These are phyloP conservation scores for Macropis europaea DNA, from an alignment of 2,888 invertebrate genomes.

Conservation along the genomic window DNA sequence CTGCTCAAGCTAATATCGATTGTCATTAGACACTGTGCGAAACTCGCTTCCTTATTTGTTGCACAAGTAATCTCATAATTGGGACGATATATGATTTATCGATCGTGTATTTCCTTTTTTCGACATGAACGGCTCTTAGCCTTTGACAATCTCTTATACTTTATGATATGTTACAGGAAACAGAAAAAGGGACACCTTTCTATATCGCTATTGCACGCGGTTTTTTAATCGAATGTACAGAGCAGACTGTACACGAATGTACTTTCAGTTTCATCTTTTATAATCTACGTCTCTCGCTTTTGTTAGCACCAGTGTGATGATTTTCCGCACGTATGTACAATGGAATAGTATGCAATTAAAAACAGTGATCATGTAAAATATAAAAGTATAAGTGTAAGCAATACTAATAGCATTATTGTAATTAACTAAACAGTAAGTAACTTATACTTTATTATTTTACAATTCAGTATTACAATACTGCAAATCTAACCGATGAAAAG, in stretches of 20 bases:
- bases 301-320: no score
- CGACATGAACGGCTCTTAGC: not conserved
- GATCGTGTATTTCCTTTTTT: not conserved
- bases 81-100: constrained; percentile 13
- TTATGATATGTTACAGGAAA: constrained; percentile 72
- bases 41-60: constrained; percentile 46
- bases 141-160: constrained; percentile 52
- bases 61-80: constrained; percentile 4
- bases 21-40: constrained; percentile 59
- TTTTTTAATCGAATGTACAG: constrained; percentile 17
- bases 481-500: no score
- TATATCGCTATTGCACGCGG: constrained; percentile 31
- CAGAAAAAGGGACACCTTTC: constrained; percentile 49
- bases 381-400: not conserved
- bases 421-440: no score
- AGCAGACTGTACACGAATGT: constrained; percentile 24
- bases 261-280: not conserved
- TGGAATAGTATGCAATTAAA: no score
- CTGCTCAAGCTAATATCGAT: constrained; percentile 61
- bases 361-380: no score
- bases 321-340: no score
- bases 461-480: no score
- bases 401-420: not conserved
- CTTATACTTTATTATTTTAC: no score
- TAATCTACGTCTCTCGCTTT: not conserved